Conservation (phyloP, 2,797 vertebrate genomes). For the Gymnopithys bicolor region DNA sequence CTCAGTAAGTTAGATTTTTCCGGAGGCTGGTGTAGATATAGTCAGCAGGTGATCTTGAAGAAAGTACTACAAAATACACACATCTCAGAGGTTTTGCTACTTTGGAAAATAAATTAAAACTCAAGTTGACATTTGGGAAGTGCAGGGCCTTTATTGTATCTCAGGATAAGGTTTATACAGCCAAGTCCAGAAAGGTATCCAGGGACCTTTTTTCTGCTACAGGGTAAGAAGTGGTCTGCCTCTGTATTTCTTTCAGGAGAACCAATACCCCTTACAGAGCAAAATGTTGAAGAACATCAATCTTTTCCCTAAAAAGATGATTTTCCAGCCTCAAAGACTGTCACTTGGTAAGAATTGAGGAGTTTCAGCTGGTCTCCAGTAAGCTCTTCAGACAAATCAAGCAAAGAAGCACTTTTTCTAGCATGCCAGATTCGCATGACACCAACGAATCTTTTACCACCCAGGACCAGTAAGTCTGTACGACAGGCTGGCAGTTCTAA, state of each 20-base stretch:
- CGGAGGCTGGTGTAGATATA: neutral
- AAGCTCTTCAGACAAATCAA: neutral
- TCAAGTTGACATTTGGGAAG: neutral
- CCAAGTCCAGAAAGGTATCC: neutral
- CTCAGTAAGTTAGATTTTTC: neutral
- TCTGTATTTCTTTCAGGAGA: neutral
- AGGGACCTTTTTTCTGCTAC: neutral
- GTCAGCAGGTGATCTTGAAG: neutral
- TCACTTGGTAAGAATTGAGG: neutral
- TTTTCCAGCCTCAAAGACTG: neutral
- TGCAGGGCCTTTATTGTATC: neutral
- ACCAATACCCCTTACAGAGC: neutral
- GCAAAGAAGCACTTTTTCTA: neutral
- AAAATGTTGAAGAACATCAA: neutral
- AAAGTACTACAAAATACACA: neutral
- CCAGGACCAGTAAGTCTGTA: neutral
- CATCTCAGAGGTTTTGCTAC: neutral
- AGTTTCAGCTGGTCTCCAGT: neutral
- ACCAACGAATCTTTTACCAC: neutral
- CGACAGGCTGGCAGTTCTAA: neutral
- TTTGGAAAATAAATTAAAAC: neutral
- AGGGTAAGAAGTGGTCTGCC: neutral
- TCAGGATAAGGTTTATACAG: neutral
- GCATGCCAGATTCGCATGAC: neutral
- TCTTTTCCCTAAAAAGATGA: neutral